phyloP scores from a whole-genome alignment of 2,888 invertebrate species.

The Bhutanitis thaidina region DNA sequence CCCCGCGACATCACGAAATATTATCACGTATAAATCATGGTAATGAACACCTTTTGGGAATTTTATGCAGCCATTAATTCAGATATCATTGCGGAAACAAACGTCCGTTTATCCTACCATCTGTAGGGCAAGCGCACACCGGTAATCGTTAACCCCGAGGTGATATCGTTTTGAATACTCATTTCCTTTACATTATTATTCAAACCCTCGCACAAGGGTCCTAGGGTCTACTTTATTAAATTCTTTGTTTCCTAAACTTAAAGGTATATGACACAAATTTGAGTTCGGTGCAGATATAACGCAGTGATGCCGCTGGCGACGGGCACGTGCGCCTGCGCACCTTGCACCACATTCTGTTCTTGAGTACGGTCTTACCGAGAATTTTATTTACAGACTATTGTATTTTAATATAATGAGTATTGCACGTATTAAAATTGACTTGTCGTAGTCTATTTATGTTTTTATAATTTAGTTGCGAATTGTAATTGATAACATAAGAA shows the following conservation, averaged over 20 bases:
- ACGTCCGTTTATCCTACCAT: slow-evolving; percentile 78
- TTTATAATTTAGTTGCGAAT: slow-evolving; percentile 7
- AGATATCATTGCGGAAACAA: slow-evolving; percentile 80
- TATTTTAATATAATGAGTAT: slow-evolving; percentile 26
- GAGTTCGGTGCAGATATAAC: slow-evolving; percentile 71
- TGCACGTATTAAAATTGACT: slow-evolving; percentile 18
- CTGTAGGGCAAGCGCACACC: slow-evolving; percentile 75
- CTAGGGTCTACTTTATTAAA: slow-evolving; percentile 66
- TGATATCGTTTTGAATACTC: slow-evolving; percentile 79
- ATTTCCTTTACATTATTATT: slow-evolving; percentile 74
- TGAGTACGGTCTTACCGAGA: slow-evolving; percentile 51
- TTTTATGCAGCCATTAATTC: slow-evolving; percentile 78
- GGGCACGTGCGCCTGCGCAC: slow-evolving; percentile 76
- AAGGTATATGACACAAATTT: slow-evolving; percentile 78
- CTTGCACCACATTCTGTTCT: slow-evolving; percentile 61
- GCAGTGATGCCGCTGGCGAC: slow-evolving; percentile 59
- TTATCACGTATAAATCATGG: slow-evolving; percentile 77
- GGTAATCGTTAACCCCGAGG: slow-evolving; percentile 80
- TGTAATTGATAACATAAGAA: not conserved
- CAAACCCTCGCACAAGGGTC: slow-evolving; percentile 61
- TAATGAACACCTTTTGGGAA: slow-evolving; percentile 78
- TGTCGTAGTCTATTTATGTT: not conserved
- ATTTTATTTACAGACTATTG: slow-evolving; percentile 49
- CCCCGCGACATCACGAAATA: slow-evolving; percentile 44
- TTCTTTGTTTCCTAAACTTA: slow-evolving; percentile 48